Evolutionary conservation across 2,888 invertebrate genomes (phyloP).

Genomic region (Metellina segmentata): DNA sequence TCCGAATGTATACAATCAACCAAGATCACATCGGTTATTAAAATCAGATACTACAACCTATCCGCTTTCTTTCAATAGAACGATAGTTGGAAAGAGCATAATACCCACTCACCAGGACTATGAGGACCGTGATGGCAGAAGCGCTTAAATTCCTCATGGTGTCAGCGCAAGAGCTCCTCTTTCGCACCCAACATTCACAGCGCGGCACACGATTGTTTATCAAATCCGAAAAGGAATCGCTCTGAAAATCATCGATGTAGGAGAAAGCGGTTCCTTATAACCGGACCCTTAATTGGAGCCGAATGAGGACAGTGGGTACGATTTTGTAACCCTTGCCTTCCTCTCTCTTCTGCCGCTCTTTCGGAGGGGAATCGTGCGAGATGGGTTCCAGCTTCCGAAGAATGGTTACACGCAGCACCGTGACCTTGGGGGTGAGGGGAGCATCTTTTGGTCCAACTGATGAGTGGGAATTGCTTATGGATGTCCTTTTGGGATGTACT

Average conservation of each 20-base stretch:
- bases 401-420: too few species aligned
- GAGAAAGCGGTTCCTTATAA: conserved; percentile 65
- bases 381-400: too few species aligned
- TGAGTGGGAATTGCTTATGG: too few species aligned
- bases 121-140: background rate
- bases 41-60: too few species aligned
- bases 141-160: conserved; percentile 49
- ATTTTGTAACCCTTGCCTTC: conserved; percentile 56
- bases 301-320: conserved; percentile 45
- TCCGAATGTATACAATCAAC: too few species aligned
- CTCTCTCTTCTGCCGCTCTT: conserved; percentile 10
- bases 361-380: conserved; percentile 20
- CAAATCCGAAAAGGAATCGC: conserved; percentile 51
- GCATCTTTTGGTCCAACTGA: too few species aligned
- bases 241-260: conserved; percentile 69
- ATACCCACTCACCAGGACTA: background rate
- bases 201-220: conserved; percentile 42
- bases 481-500: too few species aligned
- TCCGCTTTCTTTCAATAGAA: background rate
- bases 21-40: too few species aligned
- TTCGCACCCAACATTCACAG: conserved; percentile 57
- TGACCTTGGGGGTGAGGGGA: too few species aligned
- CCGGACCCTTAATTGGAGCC: conserved; percentile 72
- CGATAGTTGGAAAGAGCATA: background rate
- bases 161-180: background rate